phyloP scores from a whole-genome alignment of 2,888 invertebrate genomes.

The Chesias legatella region DNA sequence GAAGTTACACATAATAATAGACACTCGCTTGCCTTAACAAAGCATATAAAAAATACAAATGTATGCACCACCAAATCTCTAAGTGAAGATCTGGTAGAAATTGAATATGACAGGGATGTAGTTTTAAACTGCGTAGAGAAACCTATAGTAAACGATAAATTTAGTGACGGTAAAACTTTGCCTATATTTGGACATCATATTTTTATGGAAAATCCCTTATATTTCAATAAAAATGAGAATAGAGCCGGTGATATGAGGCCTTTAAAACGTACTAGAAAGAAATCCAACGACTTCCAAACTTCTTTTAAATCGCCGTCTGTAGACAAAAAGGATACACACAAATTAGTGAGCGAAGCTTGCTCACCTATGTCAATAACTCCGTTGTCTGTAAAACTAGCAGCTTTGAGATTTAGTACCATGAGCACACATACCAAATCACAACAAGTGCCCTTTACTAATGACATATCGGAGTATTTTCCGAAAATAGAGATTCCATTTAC shows the following conservation, averaged over 20 bases:
- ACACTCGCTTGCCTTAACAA: slow-evolving; percentile 48
- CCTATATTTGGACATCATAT: slow-evolving; percentile 75
- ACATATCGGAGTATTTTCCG: slow-evolving; percentile 75
- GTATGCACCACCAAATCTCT: slow-evolving; percentile 66
- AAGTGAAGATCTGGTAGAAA: slow-evolving; percentile 77
- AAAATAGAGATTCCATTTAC: slow-evolving; percentile 69
- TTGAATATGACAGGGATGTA: slow-evolving; percentile 77
- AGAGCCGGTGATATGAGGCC: slow-evolving; percentile 57
- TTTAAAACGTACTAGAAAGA: slow-evolving; percentile 67
- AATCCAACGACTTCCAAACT: slow-evolving; percentile 71
- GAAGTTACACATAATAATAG: slow-evolving; percentile 48
- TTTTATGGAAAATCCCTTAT: slow-evolving; percentile 73
- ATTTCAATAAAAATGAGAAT: slow-evolving; percentile 67
- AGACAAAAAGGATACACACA: slow-evolving; percentile 64
- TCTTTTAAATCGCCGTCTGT: slow-evolving; percentile 70
- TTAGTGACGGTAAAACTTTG: slow-evolving; percentile 62
- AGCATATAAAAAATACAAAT: slow-evolving; percentile 40
- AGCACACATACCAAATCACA: slow-evolving; percentile 63
- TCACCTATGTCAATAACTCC: slow-evolving; percentile 80
- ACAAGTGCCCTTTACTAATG: slow-evolving; percentile 50
- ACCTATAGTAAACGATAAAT: slow-evolving; percentile 45
- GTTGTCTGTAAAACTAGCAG: slow-evolving; percentile 80
- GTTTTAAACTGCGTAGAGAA: slow-evolving; percentile 67
- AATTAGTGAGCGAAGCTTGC: slow-evolving; percentile 66
- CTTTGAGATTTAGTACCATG: slow-evolving; percentile 78